phyloP scores from a whole-genome alignment of 64 coral and sea anemone species.

The Montipora capricornis region DNA sequence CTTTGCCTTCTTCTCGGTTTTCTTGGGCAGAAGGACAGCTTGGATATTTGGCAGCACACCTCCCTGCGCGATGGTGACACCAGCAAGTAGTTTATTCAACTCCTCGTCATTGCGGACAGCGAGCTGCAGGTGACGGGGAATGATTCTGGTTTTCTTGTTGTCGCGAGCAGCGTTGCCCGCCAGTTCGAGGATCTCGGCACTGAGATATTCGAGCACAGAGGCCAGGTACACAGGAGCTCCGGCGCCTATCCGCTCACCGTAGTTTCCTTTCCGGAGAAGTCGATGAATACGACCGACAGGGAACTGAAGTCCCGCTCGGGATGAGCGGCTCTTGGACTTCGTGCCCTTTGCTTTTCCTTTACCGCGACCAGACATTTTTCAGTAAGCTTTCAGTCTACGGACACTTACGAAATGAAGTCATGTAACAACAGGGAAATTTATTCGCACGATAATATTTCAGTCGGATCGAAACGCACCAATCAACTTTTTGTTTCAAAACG shows the following conservation, averaged over 20 bases:
- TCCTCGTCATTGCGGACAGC: constrained; percentile 25
- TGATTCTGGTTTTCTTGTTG: constrained; percentile 38
- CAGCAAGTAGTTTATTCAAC: constrained; percentile 24
- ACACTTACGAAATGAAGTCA: no score
- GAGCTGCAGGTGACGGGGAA: constrained; percentile 25
- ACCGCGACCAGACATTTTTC: constrained; percentile 37
- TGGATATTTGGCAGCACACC: constrained; percentile 33
- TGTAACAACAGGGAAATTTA: no score
- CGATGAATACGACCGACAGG: constrained; percentile 24
- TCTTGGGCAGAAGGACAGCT: constrained; percentile 29
- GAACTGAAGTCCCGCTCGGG: constrained; percentile 27
- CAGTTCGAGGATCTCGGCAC: constrained; percentile 25
- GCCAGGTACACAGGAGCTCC: constrained; percentile 37
- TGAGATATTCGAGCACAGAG: constrained; percentile 17
- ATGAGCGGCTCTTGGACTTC: constrained; percentile 28
- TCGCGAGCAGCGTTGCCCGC: constrained; percentile 46
- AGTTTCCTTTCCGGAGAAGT: constrained; percentile 39
- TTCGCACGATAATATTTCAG: no score
- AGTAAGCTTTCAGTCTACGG: background rate
- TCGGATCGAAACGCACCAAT: no score
- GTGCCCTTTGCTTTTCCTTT: constrained; percentile 47
- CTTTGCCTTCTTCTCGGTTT: constrained; percentile 20
- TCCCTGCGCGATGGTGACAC: constrained; percentile 23
- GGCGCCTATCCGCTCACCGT: constrained; percentile 10
- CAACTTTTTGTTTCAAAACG: no score